Evolutionary conservation across 1,140 invertebrate genomes (phyloP), one percentile per base, ranked within the genome.

Genomic region (Babylonia areolata): DNA sequence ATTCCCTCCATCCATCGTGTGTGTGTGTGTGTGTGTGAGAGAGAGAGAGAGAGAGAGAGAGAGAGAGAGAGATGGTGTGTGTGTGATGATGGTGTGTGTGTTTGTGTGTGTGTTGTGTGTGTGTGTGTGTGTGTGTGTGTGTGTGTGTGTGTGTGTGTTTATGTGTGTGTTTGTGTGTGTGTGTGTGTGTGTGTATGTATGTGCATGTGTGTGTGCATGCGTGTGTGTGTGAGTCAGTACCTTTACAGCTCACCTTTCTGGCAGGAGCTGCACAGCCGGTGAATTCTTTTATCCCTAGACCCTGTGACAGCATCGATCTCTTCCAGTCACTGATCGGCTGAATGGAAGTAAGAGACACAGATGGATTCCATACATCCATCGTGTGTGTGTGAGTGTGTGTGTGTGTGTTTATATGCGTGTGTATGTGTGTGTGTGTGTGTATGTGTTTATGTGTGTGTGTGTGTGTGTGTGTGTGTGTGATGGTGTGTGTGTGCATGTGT

Each of bases 81-180:
- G 58, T 64, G 58, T 11, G 58, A n/a, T n/a, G n/a, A n/a, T n/a
- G n/a, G n/a, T 64, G 58, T 64, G 58, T 64, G 58, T 64, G 58
- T 64, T 0, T 64, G 58, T 64, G 58, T 64, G 58, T 64, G 58
- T 64, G 58, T 64, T 64, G 58, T 64, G 3, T 64, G 58, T 64
- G 58, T 64, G 58, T 64, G 58, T 64, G 58, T 64, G 58, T 64
- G 58, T 64, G 58, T 64, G 58, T 64, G 58, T 64, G 58, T 64
- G 58, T 64, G 58, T 64, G 58, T 64, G 58, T 64, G 58, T 64
- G 58, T 64, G 58, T 64, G 58, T 64, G 58, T 64, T 12, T 64
- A 23, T 64, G 58, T 64, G 58, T 64, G 58, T 64, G 58, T 64
- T 12, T 64, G 20, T 64, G 58, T 64, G 58, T 64, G 58, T 64